These are phyloP conservation scores for Chionodraco myersi DNA, from an alignment of 2,113 vertebrate species.

Conservation along the genomic window DNA sequence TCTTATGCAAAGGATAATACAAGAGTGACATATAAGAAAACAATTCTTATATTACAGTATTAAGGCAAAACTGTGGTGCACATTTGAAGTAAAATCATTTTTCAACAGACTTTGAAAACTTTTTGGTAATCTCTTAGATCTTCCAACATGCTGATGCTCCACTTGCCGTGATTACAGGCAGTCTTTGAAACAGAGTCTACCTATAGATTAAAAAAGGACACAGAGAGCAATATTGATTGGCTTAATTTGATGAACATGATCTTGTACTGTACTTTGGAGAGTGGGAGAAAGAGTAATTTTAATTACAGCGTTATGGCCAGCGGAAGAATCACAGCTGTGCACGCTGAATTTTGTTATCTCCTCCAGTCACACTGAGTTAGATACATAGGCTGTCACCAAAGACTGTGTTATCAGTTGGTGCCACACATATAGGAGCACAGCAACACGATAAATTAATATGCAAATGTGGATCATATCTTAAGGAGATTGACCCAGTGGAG, in stretches of 20 bases:
- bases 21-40: background rate
- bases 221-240: constrained; percentile 31
- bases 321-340: constrained; percentile 40
- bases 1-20: background rate
- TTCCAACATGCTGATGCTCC: constrained; percentile 2
- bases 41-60: too few relatives aligned
- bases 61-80: constrained; percentile 10
- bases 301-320: constrained; percentile 33
- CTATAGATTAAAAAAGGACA: constrained; percentile 23
- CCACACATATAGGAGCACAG: constrained; percentile 41
- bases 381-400: constrained; percentile 39
- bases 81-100: background rate
- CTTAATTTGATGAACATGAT: constrained; percentile 44
- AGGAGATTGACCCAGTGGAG: constrained; percentile 34
- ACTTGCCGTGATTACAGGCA: background rate
- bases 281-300: constrained; percentile 31
- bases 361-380: constrained; percentile 37
- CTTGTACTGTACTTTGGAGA: constrained; percentile 18
- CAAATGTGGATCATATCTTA: constrained; percentile 44
- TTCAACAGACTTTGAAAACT: background rate
- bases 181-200: constrained; percentile 8
- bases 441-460: constrained; percentile 63
- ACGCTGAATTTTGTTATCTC: constrained; percentile 49
- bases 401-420: constrained; percentile 56
- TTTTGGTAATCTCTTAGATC: constrained; percentile 20